Percentiles rank a stretch among this genome's conserved stretches.
phyloP scores from a whole-genome alignment of 1,140 invertebrate genomes.

The Drosophila ohnishii region DNA sequence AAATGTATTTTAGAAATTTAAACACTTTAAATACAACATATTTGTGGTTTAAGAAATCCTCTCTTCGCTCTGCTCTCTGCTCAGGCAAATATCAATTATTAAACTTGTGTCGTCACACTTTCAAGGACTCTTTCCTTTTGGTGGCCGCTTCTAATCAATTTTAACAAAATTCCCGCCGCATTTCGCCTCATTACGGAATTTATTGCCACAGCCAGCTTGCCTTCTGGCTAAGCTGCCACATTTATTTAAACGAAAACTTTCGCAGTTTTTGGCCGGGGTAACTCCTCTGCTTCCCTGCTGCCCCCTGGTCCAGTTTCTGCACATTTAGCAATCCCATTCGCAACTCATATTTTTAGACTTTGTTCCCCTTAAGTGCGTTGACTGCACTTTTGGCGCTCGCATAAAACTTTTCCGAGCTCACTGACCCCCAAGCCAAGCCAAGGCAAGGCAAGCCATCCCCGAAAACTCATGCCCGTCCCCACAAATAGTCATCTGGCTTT shows the following conservation, averaged over 20 bases:
- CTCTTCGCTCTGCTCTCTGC: neutral
- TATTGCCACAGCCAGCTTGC: constrained; percentile 31
- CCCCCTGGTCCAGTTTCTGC: constrained; percentile 18
- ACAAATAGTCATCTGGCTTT: constrained; percentile 64
- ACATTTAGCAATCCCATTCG: constrained; percentile 63
- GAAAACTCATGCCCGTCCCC: constrained; percentile 16
- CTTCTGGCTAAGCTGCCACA: constrained; percentile 44
- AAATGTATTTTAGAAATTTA: too few species aligned
- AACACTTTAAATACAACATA: too few species aligned
- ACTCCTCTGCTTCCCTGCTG: too few species aligned
- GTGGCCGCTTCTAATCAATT: constrained; percentile 31
- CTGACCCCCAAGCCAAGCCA: constrained; percentile 8
- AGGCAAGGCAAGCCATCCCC: neutral
- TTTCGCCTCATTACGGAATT: constrained; percentile 43
- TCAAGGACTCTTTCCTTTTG: constrained; percentile 7
- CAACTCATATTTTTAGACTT: constrained; percentile 76
- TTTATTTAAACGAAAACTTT: constrained; percentile 64
- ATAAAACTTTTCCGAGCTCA: constrained; percentile 67
- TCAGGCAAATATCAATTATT: neutral
- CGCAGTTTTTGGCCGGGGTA: constrained; percentile 1
- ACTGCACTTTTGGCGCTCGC: constrained; percentile 71
- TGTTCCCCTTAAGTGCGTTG: constrained; percentile 64
- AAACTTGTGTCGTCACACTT: neutral
- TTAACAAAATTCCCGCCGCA: constrained; percentile 19
- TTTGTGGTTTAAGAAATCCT: neutral